Evolutionary conservation across 2,888 invertebrate species (phyloP).

Genomic region (Hydriomena furcata): DNA sequence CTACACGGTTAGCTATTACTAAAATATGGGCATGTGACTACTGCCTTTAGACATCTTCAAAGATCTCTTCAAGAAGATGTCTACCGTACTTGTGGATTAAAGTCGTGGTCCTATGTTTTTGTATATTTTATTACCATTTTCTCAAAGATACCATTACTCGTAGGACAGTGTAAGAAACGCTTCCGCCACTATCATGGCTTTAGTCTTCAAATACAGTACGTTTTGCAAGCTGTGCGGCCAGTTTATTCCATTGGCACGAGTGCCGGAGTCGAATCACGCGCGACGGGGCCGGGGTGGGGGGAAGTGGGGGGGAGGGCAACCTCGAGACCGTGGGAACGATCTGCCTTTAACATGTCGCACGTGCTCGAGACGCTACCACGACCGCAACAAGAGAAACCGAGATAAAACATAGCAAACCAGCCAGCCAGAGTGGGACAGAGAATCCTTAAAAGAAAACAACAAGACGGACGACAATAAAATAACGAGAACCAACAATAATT

Average conservation of each 20-base stretch:
- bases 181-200: slow-evolving; percentile 69
- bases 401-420: slow-evolving; percentile 42
- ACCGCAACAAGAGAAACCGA: slow-evolving; percentile 55
- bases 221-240: slow-evolving; percentile 74
- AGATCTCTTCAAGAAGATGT: too few species aligned
- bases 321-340: slow-evolving; percentile 81
- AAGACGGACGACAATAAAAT: slow-evolving; percentile 61
- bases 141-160: slow-evolving; percentile 36
- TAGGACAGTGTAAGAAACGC: slow-evolving; percentile 50
- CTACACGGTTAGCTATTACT: too few species aligned
- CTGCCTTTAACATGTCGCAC: slow-evolving; percentile 83
- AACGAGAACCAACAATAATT: slow-evolving; percentile 76
- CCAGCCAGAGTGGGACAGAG: slow-evolving; percentile 21
- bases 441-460: slow-evolving; percentile 45
- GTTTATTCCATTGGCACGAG: slow-evolving; percentile 72
- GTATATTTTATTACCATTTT: too few species aligned
- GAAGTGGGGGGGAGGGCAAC: slow-evolving; percentile 45
- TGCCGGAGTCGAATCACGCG: slow-evolving; percentile 73
- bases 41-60: too few species aligned
- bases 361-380: slow-evolving; percentile 68
- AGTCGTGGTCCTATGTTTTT: too few species aligned
- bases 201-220: slow-evolving; percentile 60
- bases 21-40: too few species aligned
- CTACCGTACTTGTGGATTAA: too few species aligned
- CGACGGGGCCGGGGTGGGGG: slow-evolving; percentile 43